These are phyloP conservation scores for Sceliomorpha sp. DNA, from an alignment of 2,888 invertebrate genomes.

Conservation along the genomic window DNA sequence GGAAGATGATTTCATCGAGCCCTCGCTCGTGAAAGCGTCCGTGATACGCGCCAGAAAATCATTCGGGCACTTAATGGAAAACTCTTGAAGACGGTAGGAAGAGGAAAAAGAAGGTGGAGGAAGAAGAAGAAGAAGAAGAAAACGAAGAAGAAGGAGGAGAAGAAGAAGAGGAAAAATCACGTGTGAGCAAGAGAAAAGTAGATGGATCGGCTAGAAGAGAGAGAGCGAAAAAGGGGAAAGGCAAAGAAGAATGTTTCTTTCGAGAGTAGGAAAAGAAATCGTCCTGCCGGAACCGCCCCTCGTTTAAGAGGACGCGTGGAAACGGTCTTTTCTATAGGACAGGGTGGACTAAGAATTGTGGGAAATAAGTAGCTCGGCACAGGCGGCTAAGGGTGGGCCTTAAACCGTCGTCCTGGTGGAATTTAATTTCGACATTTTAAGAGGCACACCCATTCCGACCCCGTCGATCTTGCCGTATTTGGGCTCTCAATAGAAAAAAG, in stretches of 20 bases:
- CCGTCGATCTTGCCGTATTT: conserved; percentile 38
- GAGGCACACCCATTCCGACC: conserved; percentile 61
- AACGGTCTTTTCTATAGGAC: conserved; percentile 39
- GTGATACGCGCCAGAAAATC: conserved; percentile 36
- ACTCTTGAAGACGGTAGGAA: conserved; percentile 39
- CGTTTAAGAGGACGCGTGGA: conserved; percentile 58
- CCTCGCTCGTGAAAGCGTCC: conserved; percentile 24
- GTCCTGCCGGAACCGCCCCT: conserved; percentile 63
- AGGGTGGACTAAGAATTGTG: conserved; percentile 70
- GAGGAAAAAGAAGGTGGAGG: conserved; percentile 37
- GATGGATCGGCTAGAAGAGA: conserved; percentile 58
- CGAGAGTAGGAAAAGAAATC: conserved; percentile 51
- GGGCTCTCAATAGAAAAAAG: conserved; percentile 59
- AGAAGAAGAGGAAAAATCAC: conserved; percentile 43
- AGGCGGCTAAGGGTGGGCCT: conserved; percentile 61
- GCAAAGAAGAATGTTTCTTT: conserved; percentile 45
- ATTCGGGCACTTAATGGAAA: conserved; percentile 63
- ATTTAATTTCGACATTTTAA: conserved; percentile 77
- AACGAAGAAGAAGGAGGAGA: conserved; percentile 51
- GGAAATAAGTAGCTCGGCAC: conserved; percentile 71
- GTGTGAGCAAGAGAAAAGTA: conserved; percentile 39
- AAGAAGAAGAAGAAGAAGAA: conserved; percentile 58
- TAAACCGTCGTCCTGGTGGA: conserved; percentile 67
- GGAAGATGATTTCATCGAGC: conserved; percentile 44
- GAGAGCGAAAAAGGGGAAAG: conserved; percentile 54